Evolutionary conservation across 2,888 invertebrate species (phyloP).

Genomic region (Tupiocoris notatus): DNA sequence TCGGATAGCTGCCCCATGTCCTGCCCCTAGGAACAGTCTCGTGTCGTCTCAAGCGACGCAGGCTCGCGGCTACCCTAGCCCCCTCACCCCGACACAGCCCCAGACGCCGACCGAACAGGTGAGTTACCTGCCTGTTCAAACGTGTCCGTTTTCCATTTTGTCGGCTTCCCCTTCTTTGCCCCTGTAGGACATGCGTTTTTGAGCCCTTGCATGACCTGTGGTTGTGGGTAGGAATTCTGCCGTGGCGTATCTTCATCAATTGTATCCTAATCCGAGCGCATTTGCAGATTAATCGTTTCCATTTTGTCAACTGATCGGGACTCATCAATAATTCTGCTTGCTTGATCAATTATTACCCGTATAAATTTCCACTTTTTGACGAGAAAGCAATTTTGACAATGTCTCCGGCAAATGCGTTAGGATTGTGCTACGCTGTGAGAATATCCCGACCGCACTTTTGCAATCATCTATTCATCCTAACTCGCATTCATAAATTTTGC

Average conservation of each 20-base stretch:
- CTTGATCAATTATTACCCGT: no score
- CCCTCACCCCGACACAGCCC: constrained; percentile 47
- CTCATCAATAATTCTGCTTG: no score
- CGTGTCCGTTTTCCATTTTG: not conserved
- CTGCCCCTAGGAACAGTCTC: constrained; percentile 44
- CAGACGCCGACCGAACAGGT: constrained; percentile 47
- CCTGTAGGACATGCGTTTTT: not conserved
- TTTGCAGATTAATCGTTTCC: constrained; percentile 24
- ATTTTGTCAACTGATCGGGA: no score
- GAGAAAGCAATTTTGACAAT: no score
- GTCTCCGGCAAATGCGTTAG: no score
- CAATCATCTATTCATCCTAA: no score
- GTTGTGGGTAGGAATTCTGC: no score
- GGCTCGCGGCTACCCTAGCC: constrained; percentile 44
- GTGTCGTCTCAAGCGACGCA: not conserved
- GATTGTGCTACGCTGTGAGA: no score
- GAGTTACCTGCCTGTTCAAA: constrained; percentile 9
- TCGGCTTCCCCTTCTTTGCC: not conserved
- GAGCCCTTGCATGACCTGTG: no score
- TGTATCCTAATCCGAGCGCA: constrained; percentile 38
- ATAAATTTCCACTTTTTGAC: no score
- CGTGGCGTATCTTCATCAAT: not conserved
- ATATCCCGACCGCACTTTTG: no score
- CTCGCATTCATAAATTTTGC: no score
- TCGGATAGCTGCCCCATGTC: constrained; percentile 45